These are phyloP conservation scores for Rhinichthys klamathensis DNA, from an alignment of 2,113 vertebrate genomes.

Conservation along the genomic window DNA sequence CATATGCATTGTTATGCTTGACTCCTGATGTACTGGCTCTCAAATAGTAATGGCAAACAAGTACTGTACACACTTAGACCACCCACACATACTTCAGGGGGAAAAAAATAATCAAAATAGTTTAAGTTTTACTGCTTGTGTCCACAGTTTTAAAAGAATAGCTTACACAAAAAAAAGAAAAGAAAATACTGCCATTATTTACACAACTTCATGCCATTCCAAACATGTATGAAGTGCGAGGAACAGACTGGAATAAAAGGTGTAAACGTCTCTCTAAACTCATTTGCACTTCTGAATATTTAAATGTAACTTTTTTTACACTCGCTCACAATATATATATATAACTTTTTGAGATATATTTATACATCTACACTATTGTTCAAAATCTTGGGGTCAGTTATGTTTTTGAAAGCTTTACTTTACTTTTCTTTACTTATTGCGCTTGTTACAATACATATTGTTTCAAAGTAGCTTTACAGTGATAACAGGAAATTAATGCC, in stretches of 20 bases:
- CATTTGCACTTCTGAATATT: background rate
- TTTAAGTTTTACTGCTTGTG: background rate
- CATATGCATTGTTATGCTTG: conserved; percentile 26
- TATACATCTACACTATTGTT: background rate
- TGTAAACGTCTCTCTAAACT: background rate
- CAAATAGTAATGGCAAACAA: conserved; percentile 37
- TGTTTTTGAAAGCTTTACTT: too few relatives aligned
- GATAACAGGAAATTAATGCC: too few relatives aligned
- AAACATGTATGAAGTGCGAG: background rate
- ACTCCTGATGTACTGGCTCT: conserved; percentile 21
- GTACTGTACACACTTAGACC: conserved; percentile 17
- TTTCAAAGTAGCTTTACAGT: too few relatives aligned
- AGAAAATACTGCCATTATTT: background rate
- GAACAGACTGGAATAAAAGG: background rate
- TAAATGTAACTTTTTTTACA: background rate
- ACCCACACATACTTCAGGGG: conserved; percentile 21
- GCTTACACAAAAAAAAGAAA: background rate
- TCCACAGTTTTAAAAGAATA: background rate
- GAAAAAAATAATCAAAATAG: conserved; percentile 17
- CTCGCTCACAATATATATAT: background rate
- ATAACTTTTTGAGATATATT: background rate
- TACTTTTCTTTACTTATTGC: too few relatives aligned
- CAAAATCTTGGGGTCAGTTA: too few relatives aligned
- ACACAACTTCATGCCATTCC: background rate
- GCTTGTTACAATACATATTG: too few relatives aligned